phyloP scores from a whole-genome alignment of 2,888 invertebrate species.

The Aphodius granarius region DNA sequence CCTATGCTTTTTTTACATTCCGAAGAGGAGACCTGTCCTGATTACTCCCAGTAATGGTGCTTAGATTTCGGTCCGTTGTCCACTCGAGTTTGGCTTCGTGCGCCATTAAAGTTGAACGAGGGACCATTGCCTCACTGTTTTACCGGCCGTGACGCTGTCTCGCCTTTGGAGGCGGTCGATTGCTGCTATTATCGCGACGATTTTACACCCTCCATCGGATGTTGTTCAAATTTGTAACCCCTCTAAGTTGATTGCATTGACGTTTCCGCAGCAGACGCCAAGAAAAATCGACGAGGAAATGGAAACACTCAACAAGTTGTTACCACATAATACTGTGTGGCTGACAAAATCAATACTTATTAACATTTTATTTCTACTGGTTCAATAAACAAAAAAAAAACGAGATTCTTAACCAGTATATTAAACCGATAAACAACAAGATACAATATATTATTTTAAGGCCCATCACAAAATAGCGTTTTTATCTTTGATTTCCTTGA shows the following conservation, averaged over 20 bases:
- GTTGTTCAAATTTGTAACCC: not conserved
- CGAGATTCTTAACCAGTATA: not conserved
- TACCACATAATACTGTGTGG: not conserved
- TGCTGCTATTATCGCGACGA: not conserved
- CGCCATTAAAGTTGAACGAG: constrained; percentile 26
- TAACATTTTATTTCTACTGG: too few species aligned
- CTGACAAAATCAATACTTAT: not conserved
- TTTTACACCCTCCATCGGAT: not conserved
- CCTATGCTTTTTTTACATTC: not conserved
- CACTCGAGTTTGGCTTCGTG: constrained; percentile 38
- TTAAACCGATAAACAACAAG: not conserved
- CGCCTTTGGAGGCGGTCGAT: not conserved
- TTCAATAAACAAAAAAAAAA: not conserved
- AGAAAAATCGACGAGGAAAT: not conserved
- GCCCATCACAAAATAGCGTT: not conserved
- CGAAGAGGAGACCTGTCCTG: not conserved
- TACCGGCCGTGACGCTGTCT: not conserved
- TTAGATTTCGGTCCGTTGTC: constrained; percentile 29
- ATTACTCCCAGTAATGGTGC: constrained; percentile 1
- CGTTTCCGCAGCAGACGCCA: not conserved
- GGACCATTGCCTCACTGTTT: constrained; percentile 20
- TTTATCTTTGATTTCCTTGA: not conserved
- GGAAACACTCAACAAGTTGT: not conserved
- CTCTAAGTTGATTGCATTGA: not conserved
- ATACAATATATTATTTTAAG: too few species aligned